Percentiles rank a stretch among this genome's conserved stretches.
phyloP scores from a whole-genome alignment of 2,797 vertebrate genomes.

The Eurystomus glaucurus region DNA sequence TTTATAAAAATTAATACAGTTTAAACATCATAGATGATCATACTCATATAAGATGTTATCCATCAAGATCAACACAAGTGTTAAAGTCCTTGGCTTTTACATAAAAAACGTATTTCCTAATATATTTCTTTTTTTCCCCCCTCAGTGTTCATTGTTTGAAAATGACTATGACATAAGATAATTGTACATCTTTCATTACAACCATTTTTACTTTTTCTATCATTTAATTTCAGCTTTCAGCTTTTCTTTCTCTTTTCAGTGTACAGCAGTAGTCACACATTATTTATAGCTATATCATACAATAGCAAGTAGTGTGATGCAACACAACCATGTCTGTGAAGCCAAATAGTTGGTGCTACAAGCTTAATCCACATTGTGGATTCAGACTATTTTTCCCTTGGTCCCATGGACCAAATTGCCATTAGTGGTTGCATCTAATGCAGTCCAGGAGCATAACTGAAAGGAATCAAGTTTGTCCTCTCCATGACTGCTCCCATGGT shows the following conservation, averaged over 20 bases:
- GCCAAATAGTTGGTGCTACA: not conserved
- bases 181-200: not conserved
- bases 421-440: not conserved
- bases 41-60: not conserved
- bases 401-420: not conserved
- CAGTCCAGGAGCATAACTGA: not conserved
- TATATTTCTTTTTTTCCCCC: not conserved
- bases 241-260: not conserved
- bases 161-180: not conserved
- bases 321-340: rapidly evolving
- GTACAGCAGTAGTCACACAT: not conserved
- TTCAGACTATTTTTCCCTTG: not conserved
- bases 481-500: not conserved
- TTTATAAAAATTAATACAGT: not conserved
- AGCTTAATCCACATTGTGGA: not conserved
- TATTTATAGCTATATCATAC: not conserved
- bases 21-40: not conserved
- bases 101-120: not conserved
- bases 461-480: not conserved
- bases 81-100: not conserved
- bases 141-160: not conserved
- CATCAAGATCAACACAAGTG: not conserved
- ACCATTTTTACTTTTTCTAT: not conserved
- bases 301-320: not conserved
- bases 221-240: not conserved